These are phyloP conservation scores for Oryzias dopingdopingensis DNA, from an alignment of 2,797 vertebrate species.

Conservation along the genomic window DNA sequence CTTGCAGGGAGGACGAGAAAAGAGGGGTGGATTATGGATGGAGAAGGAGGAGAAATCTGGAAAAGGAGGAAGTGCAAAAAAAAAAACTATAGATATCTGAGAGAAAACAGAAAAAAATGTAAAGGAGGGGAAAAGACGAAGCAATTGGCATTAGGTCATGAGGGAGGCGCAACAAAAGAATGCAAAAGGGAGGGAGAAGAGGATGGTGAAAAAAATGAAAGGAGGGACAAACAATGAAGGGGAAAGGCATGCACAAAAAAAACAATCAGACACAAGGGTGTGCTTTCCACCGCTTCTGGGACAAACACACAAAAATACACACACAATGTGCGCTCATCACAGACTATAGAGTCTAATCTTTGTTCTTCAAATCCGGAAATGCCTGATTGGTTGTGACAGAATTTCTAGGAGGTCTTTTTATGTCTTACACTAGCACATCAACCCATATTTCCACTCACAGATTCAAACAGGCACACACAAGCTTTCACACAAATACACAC, in stretches of 20 bases:
- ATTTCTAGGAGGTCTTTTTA: conserved; percentile 60
- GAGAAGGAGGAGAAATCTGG: conserved; percentile 9
- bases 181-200: background rate
- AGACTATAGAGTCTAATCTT: conserved; percentile 35
- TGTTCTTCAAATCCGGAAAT: conserved; percentile 54
- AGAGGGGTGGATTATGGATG: conserved; percentile 19
- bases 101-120: background rate
- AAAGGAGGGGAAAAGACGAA: background rate
- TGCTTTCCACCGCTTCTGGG: conserved; percentile 40
- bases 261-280: conserved; percentile 56
- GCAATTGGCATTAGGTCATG: background rate
- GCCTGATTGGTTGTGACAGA: conserved; percentile 66
- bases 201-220: conserved; percentile 1
- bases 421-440: conserved; percentile 53
- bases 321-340: background rate
- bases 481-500: conserved; percentile 22
- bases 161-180: too few relatives aligned
- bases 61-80: conserved; percentile 1
- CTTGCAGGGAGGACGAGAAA: conserved; percentile 37
- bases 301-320: background rate
- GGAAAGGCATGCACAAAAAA: conserved; percentile 23
- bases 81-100: background rate
- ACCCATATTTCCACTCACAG: conserved; percentile 32
- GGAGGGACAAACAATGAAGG: conserved; percentile 6
- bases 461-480: conserved; percentile 10